These are phyloP conservation scores for Oscarella lobularis DNA, from an alignment of 37 sponge, comb jelly and placozoan species.

Conservation along the genomic window DNA sequence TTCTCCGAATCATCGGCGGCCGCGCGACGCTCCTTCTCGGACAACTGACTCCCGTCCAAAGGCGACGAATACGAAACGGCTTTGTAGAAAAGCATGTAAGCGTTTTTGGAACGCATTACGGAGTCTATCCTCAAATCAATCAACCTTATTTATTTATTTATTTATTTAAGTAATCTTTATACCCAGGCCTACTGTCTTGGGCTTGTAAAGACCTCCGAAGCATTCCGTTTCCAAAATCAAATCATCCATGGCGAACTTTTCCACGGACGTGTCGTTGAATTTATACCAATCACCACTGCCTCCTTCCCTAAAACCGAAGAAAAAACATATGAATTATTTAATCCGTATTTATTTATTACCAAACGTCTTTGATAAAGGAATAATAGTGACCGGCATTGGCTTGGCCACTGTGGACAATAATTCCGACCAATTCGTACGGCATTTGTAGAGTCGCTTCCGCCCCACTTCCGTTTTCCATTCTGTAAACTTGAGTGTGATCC, in stretches of 20 bases:
- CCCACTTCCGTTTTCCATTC: not conserved
- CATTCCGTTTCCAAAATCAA: slow-evolving; percentile 69
- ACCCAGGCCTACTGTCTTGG: slow-evolving; percentile 29
- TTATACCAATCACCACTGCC: slow-evolving; percentile 56
- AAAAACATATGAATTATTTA: not conserved
- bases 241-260: slow-evolving; percentile 54
- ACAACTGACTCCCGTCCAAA: not conserved
- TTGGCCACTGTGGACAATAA: slow-evolving; percentile 90
- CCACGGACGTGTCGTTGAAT: slow-evolving; percentile 83
- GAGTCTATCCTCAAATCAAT: too few relatives aligned
- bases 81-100: slow-evolving; percentile 89
- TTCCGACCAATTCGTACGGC: slow-evolving; percentile 63
- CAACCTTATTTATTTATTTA: too few relatives aligned
- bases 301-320: not conserved
- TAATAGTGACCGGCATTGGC: slow-evolving; percentile 97
- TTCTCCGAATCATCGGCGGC: not conserved
- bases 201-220: slow-evolving; percentile 81
- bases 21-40: not conserved
- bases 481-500: not conserved
- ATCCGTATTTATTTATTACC: slow-evolving; percentile 37
- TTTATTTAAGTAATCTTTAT: too few relatives aligned
- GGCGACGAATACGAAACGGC: slow-evolving; percentile 10
- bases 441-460: not conserved
- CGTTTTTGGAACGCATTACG: slow-evolving; percentile 74
- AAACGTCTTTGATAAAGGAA: slow-evolving; percentile 73